phyloP scores from a whole-genome alignment of 2,113 vertebrate genomes.

The Alosa alosa region DNA sequence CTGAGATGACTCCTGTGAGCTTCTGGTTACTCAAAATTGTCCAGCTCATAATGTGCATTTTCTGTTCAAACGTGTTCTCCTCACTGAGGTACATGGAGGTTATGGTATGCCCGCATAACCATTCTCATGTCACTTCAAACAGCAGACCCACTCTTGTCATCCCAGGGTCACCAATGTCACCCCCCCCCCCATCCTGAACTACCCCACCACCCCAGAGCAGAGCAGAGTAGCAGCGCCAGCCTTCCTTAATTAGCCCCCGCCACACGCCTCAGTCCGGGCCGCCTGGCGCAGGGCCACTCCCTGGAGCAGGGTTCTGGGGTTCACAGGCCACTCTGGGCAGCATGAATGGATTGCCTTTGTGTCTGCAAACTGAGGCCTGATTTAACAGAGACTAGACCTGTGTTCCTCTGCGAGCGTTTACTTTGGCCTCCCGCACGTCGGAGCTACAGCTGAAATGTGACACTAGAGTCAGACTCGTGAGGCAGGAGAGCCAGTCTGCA shows the following conservation, averaged over 20 bases:
- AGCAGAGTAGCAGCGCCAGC: constrained; percentile 47
- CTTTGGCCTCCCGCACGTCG: constrained; percentile 62
- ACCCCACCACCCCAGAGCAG: constrained; percentile 16
- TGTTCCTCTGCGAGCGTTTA: constrained; percentile 71
- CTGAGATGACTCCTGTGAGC: background rate
- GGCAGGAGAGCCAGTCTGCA: constrained; percentile 12
- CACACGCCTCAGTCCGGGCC: constrained; percentile 54
- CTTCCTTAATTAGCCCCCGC: constrained; percentile 65
- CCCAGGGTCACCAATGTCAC: background rate
- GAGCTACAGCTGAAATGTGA: constrained; percentile 67
- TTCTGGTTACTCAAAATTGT: background rate
- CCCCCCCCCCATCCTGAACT: background rate
- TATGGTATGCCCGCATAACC: background rate
- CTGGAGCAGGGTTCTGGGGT: constrained; percentile 69
- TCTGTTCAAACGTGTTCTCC: background rate
- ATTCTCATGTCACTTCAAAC: background rate
- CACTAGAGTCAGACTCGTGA: constrained; percentile 51
- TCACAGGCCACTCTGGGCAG: constrained; percentile 66
- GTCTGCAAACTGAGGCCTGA: constrained; percentile 71
- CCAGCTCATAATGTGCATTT: background rate
- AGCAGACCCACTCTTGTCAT: background rate
- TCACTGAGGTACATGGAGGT: background rate
- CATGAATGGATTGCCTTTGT: constrained; percentile 76
- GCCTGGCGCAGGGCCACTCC: constrained; percentile 57
- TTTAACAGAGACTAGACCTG: constrained; percentile 67